These are phyloP conservation scores for Coreius guichenoti DNA, from an alignment of 2,797 vertebrate species.

Conservation along the genomic window DNA sequence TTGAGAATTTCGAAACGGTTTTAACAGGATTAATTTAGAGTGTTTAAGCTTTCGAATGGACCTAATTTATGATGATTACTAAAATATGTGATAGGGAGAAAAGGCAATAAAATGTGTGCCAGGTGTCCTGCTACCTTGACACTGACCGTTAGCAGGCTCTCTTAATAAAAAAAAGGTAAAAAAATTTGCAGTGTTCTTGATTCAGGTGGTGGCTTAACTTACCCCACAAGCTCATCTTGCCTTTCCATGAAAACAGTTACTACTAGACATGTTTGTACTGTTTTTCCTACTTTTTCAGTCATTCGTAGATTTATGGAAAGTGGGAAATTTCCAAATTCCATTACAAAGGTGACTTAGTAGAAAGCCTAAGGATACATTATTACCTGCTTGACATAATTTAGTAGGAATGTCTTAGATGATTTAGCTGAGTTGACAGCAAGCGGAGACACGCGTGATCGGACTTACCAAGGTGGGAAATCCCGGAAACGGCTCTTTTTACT, in stretches of 20 bases:
- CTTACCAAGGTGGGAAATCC: conserved; percentile 9
- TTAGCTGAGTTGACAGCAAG: conserved; percentile 39
- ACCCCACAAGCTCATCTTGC: neutral
- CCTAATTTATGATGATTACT: neutral
- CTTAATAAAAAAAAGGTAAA: neutral
- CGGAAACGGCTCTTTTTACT: conserved; percentile 16
- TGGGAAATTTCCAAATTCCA: conserved; percentile 38
- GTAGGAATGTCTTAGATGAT: conserved; percentile 48
- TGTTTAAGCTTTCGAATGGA: neutral
- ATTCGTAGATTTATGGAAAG: neutral
- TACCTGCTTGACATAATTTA: conserved; percentile 11
- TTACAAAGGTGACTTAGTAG: conserved; percentile 32
- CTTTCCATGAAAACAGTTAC: neutral
- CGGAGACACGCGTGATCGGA: conserved; percentile 48
- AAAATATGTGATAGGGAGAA: neutral
- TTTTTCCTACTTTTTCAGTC: neutral
- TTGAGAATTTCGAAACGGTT: neutral
- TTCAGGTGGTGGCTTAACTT: neutral
- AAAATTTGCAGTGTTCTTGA: neutral
- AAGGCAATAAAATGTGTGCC: neutral
- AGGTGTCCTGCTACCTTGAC: neutral
- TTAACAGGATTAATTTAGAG: neutral
- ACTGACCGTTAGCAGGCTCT: neutral
- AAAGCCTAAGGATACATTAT: conserved; percentile 36
- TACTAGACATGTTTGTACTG: neutral